Conservation (phyloP, 2,797 vertebrate genomes). For the Intellagama lesueurii region DNA sequence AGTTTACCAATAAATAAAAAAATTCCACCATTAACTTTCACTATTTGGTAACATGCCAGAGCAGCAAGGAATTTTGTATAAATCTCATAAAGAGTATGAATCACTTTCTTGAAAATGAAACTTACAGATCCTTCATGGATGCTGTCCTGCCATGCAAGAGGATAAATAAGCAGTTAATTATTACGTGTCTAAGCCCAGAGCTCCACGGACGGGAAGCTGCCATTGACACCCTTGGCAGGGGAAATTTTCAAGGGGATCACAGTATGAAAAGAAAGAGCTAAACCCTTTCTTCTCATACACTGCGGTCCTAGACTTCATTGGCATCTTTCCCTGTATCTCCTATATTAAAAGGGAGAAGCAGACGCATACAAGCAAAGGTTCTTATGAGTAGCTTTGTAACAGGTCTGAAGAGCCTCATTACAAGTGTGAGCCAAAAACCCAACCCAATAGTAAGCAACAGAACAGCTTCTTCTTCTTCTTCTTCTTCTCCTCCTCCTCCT, state of each 20-base stretch:
- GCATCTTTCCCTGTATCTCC: neutral
- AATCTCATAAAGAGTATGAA: slow-evolving; percentile 4
- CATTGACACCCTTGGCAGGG: neutral
- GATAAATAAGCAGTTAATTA: neutral
- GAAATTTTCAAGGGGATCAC: neutral
- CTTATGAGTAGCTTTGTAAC: neutral
- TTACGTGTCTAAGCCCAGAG: neutral
- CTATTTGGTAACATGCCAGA: slow-evolving; percentile 12
- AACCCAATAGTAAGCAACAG: neutral
- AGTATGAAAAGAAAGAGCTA: neutral
- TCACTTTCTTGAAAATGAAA: slow-evolving; percentile 5
- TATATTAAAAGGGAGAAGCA: neutral
- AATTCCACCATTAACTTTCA: slow-evolving; percentile 34
- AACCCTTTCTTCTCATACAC: neutral
- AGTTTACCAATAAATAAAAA: slow-evolving; percentile 11
- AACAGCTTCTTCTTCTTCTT: neutral
- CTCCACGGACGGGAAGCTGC: neutral
- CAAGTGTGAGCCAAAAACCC: neutral
- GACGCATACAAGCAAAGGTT: neutral
- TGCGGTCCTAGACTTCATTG: neutral
- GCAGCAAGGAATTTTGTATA: slow-evolving; percentile 31
- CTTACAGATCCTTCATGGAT: neutral
- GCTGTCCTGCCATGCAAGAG: neutral
- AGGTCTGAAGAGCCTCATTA: neutral
- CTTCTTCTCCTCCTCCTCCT: neutral